Conservation (phyloP, 2,113 vertebrate species). For the Pongo pygmaeus region DNA sequence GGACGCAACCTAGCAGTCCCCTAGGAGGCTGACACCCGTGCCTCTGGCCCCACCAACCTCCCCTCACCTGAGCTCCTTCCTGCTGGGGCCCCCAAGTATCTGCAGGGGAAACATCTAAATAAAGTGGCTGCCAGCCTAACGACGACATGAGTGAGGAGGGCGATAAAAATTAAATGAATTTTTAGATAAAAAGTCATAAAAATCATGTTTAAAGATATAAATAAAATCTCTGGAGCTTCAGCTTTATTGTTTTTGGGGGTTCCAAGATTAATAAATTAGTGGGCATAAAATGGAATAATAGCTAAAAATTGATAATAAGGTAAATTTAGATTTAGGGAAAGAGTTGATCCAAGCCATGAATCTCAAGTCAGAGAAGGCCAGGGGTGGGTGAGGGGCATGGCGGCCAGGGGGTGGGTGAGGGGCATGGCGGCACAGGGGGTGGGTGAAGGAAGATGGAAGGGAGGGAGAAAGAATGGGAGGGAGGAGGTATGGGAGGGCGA, state of each 20-base stretch:
- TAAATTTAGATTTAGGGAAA: neutral
- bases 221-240: slow-evolving; percentile 65
- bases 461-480: too few species aligned
- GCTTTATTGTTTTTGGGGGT: slow-evolving; percentile 60
- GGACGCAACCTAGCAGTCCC: too few species aligned
- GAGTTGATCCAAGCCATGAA: neutral
- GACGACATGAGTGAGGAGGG: slow-evolving; percentile 45
- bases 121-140: neutral
- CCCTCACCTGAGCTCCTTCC: neutral
- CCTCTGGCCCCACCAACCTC: accelerated
- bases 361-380: neutral
- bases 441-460: too few species aligned
- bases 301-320: slow-evolving; percentile 28
- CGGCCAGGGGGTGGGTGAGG: too few species aligned
- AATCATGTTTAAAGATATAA: slow-evolving; percentile 73
- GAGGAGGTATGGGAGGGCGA: accelerated
- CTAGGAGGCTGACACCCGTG: accelerated
- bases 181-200: slow-evolving; percentile 77
- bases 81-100: accelerated
- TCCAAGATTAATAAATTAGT: slow-evolving; percentile 77
- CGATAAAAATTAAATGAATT: slow-evolving; percentile 78
- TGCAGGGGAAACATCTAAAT: neutral
- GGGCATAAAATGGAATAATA: slow-evolving; percentile 24
- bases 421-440: too few species aligned
- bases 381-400: too few species aligned